These are phyloP conservation scores for Pelobates cultripes DNA, from an alignment of 2,797 vertebrate genomes.

Conservation along the genomic window DNA sequence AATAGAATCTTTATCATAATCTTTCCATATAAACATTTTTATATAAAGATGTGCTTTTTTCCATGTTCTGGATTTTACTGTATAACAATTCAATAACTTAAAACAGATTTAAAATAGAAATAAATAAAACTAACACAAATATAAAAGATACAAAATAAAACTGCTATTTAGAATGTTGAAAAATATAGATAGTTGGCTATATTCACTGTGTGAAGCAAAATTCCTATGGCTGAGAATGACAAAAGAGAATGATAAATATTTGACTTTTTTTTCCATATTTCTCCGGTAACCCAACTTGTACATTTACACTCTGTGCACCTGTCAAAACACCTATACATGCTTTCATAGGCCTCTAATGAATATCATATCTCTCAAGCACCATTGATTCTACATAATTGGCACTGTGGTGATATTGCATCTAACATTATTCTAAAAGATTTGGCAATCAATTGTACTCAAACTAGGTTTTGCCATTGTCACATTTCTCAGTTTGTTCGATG, in stretches of 20 bases:
- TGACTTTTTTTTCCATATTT: conserved; percentile 1
- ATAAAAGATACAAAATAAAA: background rate
- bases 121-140: background rate
- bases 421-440: conserved; percentile 53
- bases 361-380: conserved; percentile 52
- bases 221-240: background rate
- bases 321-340: conserved; percentile 45
- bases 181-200: too few relatives aligned
- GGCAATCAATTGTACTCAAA: conserved; percentile 47
- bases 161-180: background rate
- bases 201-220: background rate
- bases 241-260: background rate
- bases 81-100: too few relatives aligned
- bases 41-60: too few relatives aligned
- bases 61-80: too few relatives aligned
- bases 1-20: background rate
- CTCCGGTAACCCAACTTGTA: conserved; percentile 9
- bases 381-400: conserved; percentile 50
- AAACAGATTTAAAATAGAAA: background rate
- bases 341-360: conserved; percentile 38
- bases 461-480: conserved; percentile 30
- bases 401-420: conserved; percentile 22
- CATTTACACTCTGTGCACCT: conserved; percentile 43
- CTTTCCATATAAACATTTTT: too few relatives aligned
- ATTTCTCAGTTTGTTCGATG: conserved; percentile 30